Percentiles rank a stretch among this genome's conserved stretches.
These are phyloP conservation scores for Sinonovacula constricta DNA, from an alignment of 1,140 invertebrate genomes.

Conservation along the genomic window DNA sequence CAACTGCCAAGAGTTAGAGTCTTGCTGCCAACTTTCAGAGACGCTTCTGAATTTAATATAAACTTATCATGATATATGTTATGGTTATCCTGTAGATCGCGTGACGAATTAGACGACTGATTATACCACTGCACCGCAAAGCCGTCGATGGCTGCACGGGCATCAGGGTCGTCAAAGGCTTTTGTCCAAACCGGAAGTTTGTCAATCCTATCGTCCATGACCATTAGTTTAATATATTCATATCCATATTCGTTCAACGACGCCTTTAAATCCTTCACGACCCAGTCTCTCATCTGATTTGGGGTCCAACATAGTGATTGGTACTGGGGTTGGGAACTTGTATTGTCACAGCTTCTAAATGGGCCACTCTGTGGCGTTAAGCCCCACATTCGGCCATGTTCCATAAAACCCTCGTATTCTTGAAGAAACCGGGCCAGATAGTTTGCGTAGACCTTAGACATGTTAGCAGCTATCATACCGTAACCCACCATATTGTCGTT, in stretches of 20 bases:
- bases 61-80: slow-evolving; percentile 83
- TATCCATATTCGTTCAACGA: too few species aligned
- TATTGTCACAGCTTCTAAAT: slow-evolving; percentile 77
- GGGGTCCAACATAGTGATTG: slow-evolving; percentile 88
- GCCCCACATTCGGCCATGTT: slow-evolving; percentile 83
- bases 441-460: slow-evolving; percentile 88
- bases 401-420: slow-evolving; percentile 80
- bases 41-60: slow-evolving; percentile 88
- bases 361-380: slow-evolving; percentile 84
- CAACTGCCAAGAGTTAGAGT: slow-evolving; percentile 85
- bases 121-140: slow-evolving; percentile 89
- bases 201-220: slow-evolving; percentile 86
- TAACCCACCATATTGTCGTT: slow-evolving; percentile 82
- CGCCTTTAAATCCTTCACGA: too few species aligned
- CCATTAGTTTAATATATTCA: slow-evolving; percentile 83
- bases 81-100: slow-evolving; percentile 81
- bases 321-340: slow-evolving; percentile 81
- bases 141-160: slow-evolving; percentile 86
- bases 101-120: slow-evolving; percentile 81
- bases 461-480: slow-evolving; percentile 82
- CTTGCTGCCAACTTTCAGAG: slow-evolving; percentile 60
- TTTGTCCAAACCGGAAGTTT: slow-evolving; percentile 83
- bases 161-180: slow-evolving; percentile 75
- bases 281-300: too few species aligned
- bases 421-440: slow-evolving; percentile 88